A percentile compares a stretch with the other conserved stretches of the same genome.
Evolutionary conservation across 2,797 vertebrate species (phyloP).

Genomic region (Taeniopygia guttata): DNA sequence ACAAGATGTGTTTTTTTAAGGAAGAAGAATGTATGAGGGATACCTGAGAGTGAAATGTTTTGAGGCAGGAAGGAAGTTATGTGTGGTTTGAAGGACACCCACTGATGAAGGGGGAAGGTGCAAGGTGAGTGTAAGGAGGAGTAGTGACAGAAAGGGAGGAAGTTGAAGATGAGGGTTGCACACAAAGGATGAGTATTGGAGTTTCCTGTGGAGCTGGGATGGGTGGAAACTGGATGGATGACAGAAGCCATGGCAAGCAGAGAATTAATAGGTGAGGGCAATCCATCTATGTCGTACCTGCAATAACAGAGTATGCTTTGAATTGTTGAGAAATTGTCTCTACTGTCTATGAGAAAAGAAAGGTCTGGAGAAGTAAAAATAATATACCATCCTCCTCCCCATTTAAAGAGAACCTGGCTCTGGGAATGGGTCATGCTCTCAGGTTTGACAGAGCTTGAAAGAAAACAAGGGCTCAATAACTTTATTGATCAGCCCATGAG

Average conservation of each 20-base stretch:
- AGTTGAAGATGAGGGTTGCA: neutral
- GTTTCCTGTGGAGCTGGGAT: neutral
- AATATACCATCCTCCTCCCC: too few species aligned
- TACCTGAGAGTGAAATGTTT: neutral
- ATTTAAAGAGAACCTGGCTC: neutral
- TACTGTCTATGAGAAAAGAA: neutral
- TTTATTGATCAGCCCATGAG: neutral
- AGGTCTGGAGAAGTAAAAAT: neutral
- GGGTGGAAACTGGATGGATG: neutral
- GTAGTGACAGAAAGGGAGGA: neutral
- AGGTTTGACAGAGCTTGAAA: neutral
- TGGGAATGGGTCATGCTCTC: neutral
- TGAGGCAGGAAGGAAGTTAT: neutral
- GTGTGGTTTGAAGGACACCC: neutral
- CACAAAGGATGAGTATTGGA: rapidly evolving
- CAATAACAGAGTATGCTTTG: neutral
- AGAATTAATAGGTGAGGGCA: neutral
- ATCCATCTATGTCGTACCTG: neutral
- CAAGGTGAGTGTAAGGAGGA: neutral
- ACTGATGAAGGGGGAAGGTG: rapidly evolving
- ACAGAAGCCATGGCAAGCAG: neutral
- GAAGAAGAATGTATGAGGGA: neutral
- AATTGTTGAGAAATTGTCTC: neutral
- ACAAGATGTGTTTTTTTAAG: neutral
- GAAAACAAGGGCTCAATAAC: neutral